phyloP scores from a whole-genome alignment of 2,888 invertebrate genomes.

The Crioceris asparagi region DNA sequence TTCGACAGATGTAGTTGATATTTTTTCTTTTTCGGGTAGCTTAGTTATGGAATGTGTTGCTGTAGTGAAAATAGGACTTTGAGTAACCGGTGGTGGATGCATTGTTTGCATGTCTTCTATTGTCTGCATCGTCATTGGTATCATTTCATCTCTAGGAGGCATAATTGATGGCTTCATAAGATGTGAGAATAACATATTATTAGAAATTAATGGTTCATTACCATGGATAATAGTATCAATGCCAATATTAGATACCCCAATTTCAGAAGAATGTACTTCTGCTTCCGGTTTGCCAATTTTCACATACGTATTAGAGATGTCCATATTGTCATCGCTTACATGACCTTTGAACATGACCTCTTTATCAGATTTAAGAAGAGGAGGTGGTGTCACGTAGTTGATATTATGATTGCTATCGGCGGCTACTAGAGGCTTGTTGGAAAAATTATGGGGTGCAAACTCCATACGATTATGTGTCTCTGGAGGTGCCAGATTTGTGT shows the following conservation, averaged over 20 bases:
- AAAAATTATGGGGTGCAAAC: constrained; percentile 21
- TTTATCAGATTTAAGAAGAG: constrained; percentile 18
- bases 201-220: constrained; percentile 7
- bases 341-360: constrained; percentile 36
- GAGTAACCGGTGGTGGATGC: constrained; percentile 44
- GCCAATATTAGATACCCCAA: constrained; percentile 24
- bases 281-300: constrained; percentile 39
- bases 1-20: constrained; percentile 3
- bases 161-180: constrained; percentile 16
- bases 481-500: constrained; percentile 21
- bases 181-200: constrained; percentile 21
- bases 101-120: constrained; percentile 50
- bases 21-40: constrained; percentile 25
- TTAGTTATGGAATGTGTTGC: constrained; percentile 19
- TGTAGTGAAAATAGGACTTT: constrained; percentile 21
- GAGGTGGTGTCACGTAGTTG: constrained; percentile 28
- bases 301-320: constrained; percentile 35
- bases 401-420: constrained; percentile 27
- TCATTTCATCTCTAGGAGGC: constrained; percentile 9
- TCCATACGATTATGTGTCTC: constrained; percentile 23
- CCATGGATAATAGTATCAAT: constrained; percentile 10
- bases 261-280: constrained; percentile 32
- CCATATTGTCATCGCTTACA: constrained; percentile 36
- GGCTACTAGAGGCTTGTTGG: constrained; percentile 20
- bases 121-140: constrained; percentile 26